Evolutionary conservation across 64 coral and sea anemone species (phyloP), one percentile per base, ranked within the genome.

Genomic region (Dendrophyllia cribrosa): DNA sequence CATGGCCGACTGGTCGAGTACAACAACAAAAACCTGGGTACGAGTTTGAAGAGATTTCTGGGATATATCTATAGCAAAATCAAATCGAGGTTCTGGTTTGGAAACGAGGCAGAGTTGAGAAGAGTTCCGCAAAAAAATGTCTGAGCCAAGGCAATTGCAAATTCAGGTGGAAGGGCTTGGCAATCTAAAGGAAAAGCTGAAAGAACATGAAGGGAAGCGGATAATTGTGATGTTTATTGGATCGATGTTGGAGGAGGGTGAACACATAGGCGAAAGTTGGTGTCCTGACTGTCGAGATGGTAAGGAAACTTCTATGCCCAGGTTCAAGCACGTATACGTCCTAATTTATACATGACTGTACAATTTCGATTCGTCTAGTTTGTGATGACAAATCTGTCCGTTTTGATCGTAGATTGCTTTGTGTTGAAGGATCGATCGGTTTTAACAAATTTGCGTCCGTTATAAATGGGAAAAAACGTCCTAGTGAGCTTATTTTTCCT

Each of bases 241-340:
- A 12, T 81, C 94, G 10, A 91, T 91, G 43, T 85, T 72, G 46
- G 72, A 86, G 17, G 78, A 86, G 17, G 92, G 86, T 4, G 72
- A 75, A 5, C 72, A 75, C 17, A 67, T 49, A 23, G 80, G 80
- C 61, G 82, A 95, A 44, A 95, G 94, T 43, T 95, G 94, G 94
- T 95, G 94, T 22, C 72, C 94, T 0, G 94, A 95, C 73, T 95
- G 94, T 63, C 64, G 82, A 62, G 89, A 91, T 10, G 94, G 94
- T 95, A 87, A 55, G 92, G 13, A 61, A 3, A 5, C 49, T 20
- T 53, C 15, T 34, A 2, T 34, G 34, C 34, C 34, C 34, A 34
- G 34, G 34, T 34, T 34, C 34, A 34, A 34, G 34, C 2, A 34
- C 34, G 34, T 34, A 34, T 34, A 34, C 34, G 34, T 34, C 34